Evolutionary conservation across 1,140 invertebrate genomes (phyloP), one percentile per base, ranked within the genome.

Genomic region (Trichomalopsis sarcophagae): DNA sequence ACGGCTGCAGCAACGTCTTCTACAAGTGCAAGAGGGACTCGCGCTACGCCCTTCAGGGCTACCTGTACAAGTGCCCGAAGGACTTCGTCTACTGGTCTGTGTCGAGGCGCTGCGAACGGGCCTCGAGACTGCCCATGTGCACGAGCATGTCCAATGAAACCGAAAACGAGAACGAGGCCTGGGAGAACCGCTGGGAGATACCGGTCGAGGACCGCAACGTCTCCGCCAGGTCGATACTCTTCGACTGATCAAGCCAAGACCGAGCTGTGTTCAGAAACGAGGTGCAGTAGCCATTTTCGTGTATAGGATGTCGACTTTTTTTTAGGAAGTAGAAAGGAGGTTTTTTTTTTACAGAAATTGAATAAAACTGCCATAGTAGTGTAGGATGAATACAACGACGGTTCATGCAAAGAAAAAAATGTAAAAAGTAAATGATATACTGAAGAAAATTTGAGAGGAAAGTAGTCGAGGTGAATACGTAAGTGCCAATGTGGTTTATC

Each of bases 21-120:
- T 94, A 96, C 77, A 97, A 96, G 91, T 98, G 97, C 90, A 92
- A 92, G 86, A 93, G 92, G 89, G 90, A 94, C 71, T 91, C 89
- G 0, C 90, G 92, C 71, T 90, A 92, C 50, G 94, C 90, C 79
- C 91, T 97, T 86, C 94, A 95, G 89, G 97, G 96, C 11, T 95
- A 95, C 84, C 91, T 97, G 11, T 96, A 96, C 90, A 95, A 96
- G 89, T 97, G 97, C 92, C 97, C 97, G 0, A 91, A 95, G 90
- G 95, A 95, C 11, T 97, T 95, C 87, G 94, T 95, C 0, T 98
- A 96, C 89, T 97, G 96, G 96, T 94, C 95, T 62, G 94, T 96
- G 1, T 97, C 96, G 84, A 94, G 95, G 90, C 94, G 95, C 88
- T 98, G 97, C 88, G 96, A 97, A 92, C 92, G 93, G 76, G 91